A percentile compares a stretch with the other conserved stretches of the same genome.
Conservation (phyloP, 1,140 invertebrate genomes). For the Caenorhabditis remanei region DNA sequence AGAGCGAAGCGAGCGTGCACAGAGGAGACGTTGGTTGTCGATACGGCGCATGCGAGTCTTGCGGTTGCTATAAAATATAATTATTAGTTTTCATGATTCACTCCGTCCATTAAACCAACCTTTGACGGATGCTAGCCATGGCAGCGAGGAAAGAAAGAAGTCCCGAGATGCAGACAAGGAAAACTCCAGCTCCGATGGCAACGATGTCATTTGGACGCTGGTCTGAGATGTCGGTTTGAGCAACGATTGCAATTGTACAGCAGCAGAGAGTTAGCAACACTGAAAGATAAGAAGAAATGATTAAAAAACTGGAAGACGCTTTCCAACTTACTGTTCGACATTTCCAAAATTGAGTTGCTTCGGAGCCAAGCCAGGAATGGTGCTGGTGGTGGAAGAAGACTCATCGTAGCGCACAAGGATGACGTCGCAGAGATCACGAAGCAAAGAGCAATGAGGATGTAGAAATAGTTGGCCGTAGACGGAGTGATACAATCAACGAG, state of each 20-base stretch:
- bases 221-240: constrained; percentile 59
- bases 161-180: constrained; percentile 60
- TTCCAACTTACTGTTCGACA: constrained; percentile 62
- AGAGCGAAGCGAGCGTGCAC: constrained; percentile 62
- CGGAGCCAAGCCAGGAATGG: constrained; percentile 66
- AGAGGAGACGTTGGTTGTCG: constrained; percentile 65
- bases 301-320: background rate
- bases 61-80: constrained; percentile 41
- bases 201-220: constrained; percentile 59
- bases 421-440: constrained; percentile 64
- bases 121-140: constrained; percentile 53
- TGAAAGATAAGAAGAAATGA: constrained; percentile 21
- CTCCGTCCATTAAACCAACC: background rate
- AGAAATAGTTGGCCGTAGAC: constrained; percentile 67
- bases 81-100: background rate
- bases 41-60: constrained; percentile 60
- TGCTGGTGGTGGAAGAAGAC: constrained; percentile 59
- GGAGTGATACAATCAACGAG: constrained; percentile 66
- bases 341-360: constrained; percentile 62
- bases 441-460: constrained; percentile 66
- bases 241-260: constrained; percentile 61
- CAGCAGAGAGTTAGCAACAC: constrained; percentile 61
- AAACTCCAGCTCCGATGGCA: constrained; percentile 56
- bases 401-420: constrained; percentile 49
- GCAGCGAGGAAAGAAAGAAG: constrained; percentile 60